Percentiles rank a stretch among this genome's conserved stretches.
Conservation (phyloP, 2,888 invertebrate genomes). For the Ormia ochracea region DNA sequence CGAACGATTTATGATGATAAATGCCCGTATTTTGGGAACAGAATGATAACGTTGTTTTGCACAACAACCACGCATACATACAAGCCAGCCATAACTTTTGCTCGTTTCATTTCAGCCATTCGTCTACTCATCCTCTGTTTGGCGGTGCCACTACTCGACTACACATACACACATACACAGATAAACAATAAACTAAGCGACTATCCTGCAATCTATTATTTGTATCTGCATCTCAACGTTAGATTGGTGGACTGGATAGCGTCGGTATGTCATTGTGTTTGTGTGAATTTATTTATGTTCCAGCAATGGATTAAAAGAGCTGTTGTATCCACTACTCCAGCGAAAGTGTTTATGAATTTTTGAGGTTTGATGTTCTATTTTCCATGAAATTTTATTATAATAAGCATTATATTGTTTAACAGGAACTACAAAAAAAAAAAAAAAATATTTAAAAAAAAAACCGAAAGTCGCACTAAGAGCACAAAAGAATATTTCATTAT, state of each 20-base stretch:
- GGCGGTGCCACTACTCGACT: slow-evolving; percentile 1
- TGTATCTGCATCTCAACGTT: slow-evolving; percentile 12
- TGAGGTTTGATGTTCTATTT: slow-evolving; percentile 46
- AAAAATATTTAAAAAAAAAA: too few species aligned
- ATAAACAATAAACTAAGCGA: slow-evolving; percentile 1
- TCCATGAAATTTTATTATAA: slow-evolving; percentile 54
- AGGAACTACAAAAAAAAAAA: slow-evolving; percentile 11
- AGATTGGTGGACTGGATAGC: background rate
- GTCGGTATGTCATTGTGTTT: background rate
- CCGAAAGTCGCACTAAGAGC: slow-evolving; percentile 10
- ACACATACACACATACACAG: background rate
- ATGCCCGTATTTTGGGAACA: slow-evolving; percentile 54
- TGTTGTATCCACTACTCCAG: slow-evolving; percentile 46
- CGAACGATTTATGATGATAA: slow-evolving; percentile 59
- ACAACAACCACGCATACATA: slow-evolving; percentile 16
- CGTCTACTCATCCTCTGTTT: slow-evolving; percentile 3
- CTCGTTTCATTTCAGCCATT: slow-evolving; percentile 44
- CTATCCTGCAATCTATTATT: background rate
- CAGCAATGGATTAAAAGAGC: slow-evolving; percentile 52
- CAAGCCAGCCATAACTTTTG: slow-evolving; percentile 57
- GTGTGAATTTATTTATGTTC: background rate
- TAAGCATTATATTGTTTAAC: slow-evolving; percentile 16
- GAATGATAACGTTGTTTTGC: slow-evolving; percentile 48
- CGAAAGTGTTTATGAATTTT: slow-evolving; percentile 58
- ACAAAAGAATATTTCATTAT: slow-evolving; percentile 49